Evolutionary conservation across 2,888 invertebrate species (phyloP), one percentile per base, ranked within the genome.

Genomic region (Willowsia nigromaculata): DNA sequence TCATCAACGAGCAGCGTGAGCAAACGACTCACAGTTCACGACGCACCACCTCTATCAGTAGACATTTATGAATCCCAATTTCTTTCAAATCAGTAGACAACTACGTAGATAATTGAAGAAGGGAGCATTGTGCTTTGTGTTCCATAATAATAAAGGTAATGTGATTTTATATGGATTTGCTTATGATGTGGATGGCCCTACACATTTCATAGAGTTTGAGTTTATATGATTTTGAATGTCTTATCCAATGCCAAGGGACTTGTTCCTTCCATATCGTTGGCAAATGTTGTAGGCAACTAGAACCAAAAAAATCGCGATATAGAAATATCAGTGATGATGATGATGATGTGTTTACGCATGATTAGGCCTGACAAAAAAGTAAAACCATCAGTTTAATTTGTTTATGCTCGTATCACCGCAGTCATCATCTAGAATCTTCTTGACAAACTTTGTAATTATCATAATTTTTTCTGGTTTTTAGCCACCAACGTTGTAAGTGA

Each of bases 201-300:
- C 22, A 40, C 22, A 40, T 68, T 68, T 9, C 68, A n/a, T 18
- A 43, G 43, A 25, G 2, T 43, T 74, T 40, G n/a, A n/a, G n/a
- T n/a, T n/a, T n/a, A n/a, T n/a, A 43, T 74, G 30, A 22, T 40
- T 74, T 74, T 74, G 15, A 74, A 43, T 15, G 40, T 43, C 22
- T 74, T 74, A 74, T 74, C 71, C 71, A 74, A 74, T 74, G 71
- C 22, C 71, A 74, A n/a, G 71, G 43, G 43, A 43, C 68, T 74
- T 74, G 25, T 74, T 74, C 43, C 71, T 74, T 74, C 40, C 71
- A n/a, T n/a, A n/a, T 40, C 25, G 30, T 74, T 11, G 43, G 43
- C 25, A 74, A 74, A 22, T 43, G 43, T 43, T 4, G 40, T 43
- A 74, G 11, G 0, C 25, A 25, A 74, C 43, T 43, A 74, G 40